Evolutionary conservation across 1,140 invertebrate species (phyloP).

Genomic region (Drosophila paulistorum): DNA sequence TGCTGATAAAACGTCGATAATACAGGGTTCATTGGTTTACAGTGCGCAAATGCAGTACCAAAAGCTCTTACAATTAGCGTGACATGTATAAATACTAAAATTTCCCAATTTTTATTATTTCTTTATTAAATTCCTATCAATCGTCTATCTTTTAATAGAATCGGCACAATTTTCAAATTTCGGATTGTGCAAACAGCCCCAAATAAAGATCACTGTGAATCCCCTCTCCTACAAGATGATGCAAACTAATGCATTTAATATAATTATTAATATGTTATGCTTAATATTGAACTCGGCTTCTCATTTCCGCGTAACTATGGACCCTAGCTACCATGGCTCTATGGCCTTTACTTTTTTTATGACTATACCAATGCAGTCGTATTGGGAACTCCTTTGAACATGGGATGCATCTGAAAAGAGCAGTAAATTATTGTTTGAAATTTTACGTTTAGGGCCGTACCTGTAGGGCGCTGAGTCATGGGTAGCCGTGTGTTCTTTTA

Average conservation of each 20-base stretch:
- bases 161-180: no score
- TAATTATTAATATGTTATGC: no score
- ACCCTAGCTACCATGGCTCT: not conserved
- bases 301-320: not conserved
- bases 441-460: not conserved
- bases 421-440: not conserved
- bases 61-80: not conserved
- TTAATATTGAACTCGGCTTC: not conserved
- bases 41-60: not conserved
- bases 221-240: no score
- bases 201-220: no score
- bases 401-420: not conserved
- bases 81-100: no score
- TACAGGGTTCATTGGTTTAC: not conserved
- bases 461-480: conserved; percentile 23
- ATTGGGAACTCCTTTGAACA: not conserved
- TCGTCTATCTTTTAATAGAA: no score
- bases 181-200: no score
- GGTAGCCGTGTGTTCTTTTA: conserved; percentile 32
- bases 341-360: not conserved
- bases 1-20: conserved; percentile 25
- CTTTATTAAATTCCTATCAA: no score
- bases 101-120: no score
- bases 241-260: no score
- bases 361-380: not conserved